Evolutionary conservation across 92 coral and sea anemone genomes (phyloP).

Genomic region (Epizoanthus ramosus): DNA sequence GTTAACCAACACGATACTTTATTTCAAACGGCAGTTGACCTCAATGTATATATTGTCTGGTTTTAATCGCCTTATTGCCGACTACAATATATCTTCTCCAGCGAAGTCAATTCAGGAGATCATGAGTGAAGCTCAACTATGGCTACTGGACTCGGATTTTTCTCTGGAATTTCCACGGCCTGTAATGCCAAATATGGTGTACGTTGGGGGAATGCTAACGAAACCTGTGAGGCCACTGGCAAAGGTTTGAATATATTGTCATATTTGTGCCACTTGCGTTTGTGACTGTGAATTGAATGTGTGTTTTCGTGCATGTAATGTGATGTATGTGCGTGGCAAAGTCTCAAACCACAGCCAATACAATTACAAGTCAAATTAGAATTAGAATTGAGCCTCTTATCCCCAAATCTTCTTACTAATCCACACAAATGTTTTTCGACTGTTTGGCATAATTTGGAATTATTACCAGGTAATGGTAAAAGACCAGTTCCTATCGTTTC

Average conservation of each 20-base stretch:
- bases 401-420: no score
- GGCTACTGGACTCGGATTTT: constrained; percentile 39
- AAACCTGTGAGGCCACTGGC: constrained; percentile 18
- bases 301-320: no score
- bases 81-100: constrained; percentile 22
- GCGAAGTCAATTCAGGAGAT: constrained; percentile 7
- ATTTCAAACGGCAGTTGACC: constrained; percentile 22
- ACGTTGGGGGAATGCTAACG: constrained; percentile 24
- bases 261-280: background rate
- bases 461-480: no score
- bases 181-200: constrained; percentile 40
- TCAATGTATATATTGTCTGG: background rate
- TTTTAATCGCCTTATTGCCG: constrained; percentile 15
- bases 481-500: no score
- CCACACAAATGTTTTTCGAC: no score
- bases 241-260: constrained; percentile 6
- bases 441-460: no score
- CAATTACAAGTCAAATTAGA: no score
- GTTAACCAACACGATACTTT: constrained; percentile 2
- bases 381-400: no score
- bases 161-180: constrained; percentile 43
- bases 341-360: no score
- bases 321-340: no score
- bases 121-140: constrained; percentile 40
- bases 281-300: no score